Conservation (phyloP, 2,797 vertebrate genomes). For the Myotis vivesi region DNA sequence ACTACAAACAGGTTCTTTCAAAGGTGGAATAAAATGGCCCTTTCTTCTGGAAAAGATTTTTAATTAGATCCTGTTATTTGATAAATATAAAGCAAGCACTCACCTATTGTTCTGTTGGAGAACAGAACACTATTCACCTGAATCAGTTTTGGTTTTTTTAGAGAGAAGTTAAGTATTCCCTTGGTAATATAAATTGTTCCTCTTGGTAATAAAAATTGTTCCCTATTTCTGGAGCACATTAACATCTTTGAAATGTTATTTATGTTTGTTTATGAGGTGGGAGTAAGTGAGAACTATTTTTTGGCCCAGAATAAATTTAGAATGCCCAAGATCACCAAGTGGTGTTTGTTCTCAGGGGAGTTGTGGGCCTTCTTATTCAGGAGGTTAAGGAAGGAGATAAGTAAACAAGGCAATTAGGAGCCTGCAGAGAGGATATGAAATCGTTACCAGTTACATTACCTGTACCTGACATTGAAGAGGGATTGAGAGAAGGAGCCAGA, state of each 20-base stretch:
- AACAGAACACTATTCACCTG: not conserved
- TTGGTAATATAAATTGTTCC: not conserved
- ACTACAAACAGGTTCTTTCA: not conserved
- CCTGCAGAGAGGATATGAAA: not conserved
- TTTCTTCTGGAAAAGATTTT: slow-evolving; percentile 23
- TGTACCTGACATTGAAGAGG: not conserved
- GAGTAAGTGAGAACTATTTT: not conserved
- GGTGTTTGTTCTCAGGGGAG: not conserved
- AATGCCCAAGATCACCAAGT: not conserved
- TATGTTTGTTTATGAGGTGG: not conserved
- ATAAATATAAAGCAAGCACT: slow-evolving; percentile 24
- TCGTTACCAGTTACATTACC: not conserved
- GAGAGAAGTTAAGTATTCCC: not conserved
- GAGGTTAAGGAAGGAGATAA: not conserved
- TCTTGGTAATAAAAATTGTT: not conserved
- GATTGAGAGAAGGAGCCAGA: not conserved
- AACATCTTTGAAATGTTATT: not conserved
- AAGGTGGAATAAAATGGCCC: not conserved
- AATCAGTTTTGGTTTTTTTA: not conserved
- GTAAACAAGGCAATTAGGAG: not conserved
- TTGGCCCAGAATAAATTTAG: not conserved
- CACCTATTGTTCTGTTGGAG: not conserved
- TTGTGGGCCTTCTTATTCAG: not conserved
- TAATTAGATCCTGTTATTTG: not conserved
- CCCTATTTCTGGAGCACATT: not conserved